Percentiles rank a stretch among this genome's conserved stretches.
Evolutionary conservation across 2,888 invertebrate genomes (phyloP).

Genomic region (Protonemura montana): DNA sequence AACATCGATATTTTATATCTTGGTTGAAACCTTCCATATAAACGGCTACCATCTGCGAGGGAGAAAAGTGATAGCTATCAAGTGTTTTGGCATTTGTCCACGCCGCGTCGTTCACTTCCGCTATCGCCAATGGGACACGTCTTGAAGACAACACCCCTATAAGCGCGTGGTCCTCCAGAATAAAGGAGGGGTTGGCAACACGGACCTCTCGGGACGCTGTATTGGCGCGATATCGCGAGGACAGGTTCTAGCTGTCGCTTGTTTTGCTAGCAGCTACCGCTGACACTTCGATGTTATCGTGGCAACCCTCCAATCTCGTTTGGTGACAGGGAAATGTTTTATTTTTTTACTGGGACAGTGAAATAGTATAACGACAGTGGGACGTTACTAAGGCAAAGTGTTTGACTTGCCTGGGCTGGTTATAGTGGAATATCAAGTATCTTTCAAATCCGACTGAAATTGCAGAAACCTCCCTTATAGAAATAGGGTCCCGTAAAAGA

Average conservation of each 20-base stretch:
- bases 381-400: no score
- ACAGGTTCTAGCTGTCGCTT: neutral
- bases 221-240: neutral
- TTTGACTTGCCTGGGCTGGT: no score
- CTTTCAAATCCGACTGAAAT: no score
- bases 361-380: neutral
- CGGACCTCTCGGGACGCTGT: neutral
- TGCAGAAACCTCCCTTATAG: no score
- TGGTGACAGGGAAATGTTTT: neutral
- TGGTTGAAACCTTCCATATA: neutral
- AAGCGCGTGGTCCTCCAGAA: neutral
- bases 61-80: neutral
- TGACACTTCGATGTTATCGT: neutral
- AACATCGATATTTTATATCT: no score
- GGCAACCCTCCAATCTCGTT: neutral
- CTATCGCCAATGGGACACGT: neutral
- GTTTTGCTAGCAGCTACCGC: neutral
- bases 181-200: no score
- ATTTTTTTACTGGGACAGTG: neutral
- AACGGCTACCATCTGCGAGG: neutral
- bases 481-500: no score
- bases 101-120: neutral
- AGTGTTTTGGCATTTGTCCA: neutral
- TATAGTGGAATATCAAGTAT: no score
- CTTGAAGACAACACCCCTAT: neutral